These are phyloP conservation scores for Muraenolepis orangiensis DNA, from an alignment of 2,797 vertebrate species.

Conservation along the genomic window DNA sequence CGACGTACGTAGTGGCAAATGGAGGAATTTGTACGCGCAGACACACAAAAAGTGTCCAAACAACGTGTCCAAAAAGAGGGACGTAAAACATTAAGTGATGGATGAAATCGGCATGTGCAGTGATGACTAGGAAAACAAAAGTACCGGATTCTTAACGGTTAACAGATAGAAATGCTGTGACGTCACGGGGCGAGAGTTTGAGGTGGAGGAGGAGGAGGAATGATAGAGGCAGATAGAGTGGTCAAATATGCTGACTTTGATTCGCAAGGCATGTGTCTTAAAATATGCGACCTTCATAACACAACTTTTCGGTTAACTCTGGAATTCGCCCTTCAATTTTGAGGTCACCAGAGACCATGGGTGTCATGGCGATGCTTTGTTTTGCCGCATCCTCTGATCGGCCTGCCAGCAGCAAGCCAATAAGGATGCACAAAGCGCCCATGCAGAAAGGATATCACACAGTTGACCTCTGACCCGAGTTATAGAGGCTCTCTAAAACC, in stretches of 20 bases:
- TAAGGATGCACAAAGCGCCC: conserved; percentile 2
- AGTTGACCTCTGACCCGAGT: background rate
- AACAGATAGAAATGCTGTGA: background rate
- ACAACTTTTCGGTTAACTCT: background rate
- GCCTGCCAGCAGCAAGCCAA: background rate
- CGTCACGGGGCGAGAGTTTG: background rate
- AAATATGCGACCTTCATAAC: background rate
- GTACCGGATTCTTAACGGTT: background rate
- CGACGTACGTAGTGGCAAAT: no score
- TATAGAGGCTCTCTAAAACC: conserved; percentile 4
- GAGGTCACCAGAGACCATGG: no score
- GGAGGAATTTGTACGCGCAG: no score
- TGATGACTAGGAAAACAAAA: background rate
- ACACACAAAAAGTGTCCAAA: no score
- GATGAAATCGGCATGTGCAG: background rate
- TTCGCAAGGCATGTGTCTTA: background rate
- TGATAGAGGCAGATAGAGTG: no score
- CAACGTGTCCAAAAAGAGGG: no score
- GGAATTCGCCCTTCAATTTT: background rate
- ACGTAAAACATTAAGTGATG: background rate
- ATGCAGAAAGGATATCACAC: conserved; percentile 13
- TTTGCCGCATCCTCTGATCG: conserved; percentile 11
- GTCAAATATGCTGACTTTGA: background rate
- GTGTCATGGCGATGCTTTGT: background rate
- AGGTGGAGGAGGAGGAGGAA: background rate